Evolutionary conservation across 2,113 vertebrate genomes (phyloP).

Genomic region (Centropus unirufus): DNA sequence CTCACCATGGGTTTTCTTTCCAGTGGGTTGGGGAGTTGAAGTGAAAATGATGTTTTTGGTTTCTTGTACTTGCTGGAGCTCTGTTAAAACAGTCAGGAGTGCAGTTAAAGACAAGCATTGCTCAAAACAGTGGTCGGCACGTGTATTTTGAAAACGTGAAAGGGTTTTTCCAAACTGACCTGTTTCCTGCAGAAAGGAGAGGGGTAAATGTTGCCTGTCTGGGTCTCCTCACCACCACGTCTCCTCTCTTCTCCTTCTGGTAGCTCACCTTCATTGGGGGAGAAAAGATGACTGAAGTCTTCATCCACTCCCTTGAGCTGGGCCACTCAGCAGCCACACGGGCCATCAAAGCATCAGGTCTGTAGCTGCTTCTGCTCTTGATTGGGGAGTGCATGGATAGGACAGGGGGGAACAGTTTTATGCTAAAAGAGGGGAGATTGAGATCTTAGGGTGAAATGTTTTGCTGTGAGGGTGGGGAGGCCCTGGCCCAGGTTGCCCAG

Average conservation of each 20-base stretch:
- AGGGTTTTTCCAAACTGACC: background rate
- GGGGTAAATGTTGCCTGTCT: background rate
- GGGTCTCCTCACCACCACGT: background rate
- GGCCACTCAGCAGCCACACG: conserved; percentile 90
- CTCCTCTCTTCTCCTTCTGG: background rate
- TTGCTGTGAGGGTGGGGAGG: too few species aligned
- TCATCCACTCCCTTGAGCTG: conserved; percentile 93
- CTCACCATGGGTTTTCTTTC: background rate
- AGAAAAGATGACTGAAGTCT: conserved; percentile 89
- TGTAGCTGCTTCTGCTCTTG: background rate
- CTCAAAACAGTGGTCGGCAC: background rate
- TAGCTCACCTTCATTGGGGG: conserved; percentile 90
- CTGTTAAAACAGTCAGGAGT: background rate
- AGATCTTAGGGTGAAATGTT: too few species aligned
- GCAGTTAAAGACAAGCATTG: background rate
- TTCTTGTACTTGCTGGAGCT: background rate
- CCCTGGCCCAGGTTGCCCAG: too few species aligned
- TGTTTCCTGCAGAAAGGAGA: background rate
- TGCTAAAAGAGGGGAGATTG: too few species aligned
- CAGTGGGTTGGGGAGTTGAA: background rate
- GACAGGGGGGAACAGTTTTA: too few species aligned
- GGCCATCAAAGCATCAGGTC: conserved; percentile 95
- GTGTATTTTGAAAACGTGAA: background rate
- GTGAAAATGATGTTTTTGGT: background rate
- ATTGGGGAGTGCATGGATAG: too few species aligned